Base-by-base conservation (phyloP, 2,888 invertebrate genomes). In the Palloptera scutellata region DNA sequence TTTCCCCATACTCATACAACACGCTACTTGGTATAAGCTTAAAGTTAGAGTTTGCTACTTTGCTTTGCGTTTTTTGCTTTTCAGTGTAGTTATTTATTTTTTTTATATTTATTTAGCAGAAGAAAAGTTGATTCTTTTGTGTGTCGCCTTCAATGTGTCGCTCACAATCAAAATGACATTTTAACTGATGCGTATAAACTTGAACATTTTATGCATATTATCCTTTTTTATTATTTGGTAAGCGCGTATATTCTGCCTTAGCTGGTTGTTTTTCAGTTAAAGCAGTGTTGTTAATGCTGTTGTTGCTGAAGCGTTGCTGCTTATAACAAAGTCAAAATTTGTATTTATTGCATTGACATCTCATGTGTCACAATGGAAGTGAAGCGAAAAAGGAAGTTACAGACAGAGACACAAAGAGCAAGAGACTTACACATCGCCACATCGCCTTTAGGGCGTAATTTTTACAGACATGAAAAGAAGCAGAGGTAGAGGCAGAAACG, bases 131-230 rank as follows among this genome's bases (percentile, higher is more conserved):
- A 30, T 30, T 30, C 45, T 45, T n/a, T 40, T 10, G 20, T 43
- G 60, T n/a, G 1, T 17, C 17, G 61, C 53, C 62, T 60, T 59
- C 53, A 20, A 53, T 41, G 54, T 70, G 53, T 19, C 12, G 1
- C 12, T n/a, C 19, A 19, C 53, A 60, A 40, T 52, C 53, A 41
- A 75, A 75, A 76, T 76, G 74, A 74, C 76, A 74, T 73, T 76
- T 76, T 75, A 76, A 76, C 75, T 76, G 74, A 68, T 76, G 73
- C 73, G 71, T 73, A 75, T 75, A 76, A 76, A 74, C 72, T 75
- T 75, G 71, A 75, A 70, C 70, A 74, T 74, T 76, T 76, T 75
- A 75, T 76, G 73, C 71, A 74, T 73, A 74, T 75, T 74, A 75
- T 75, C 74, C 73, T 72, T 73, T 68, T 17, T 41, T n/a, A n/a